phyloP scores from a whole-genome alignment of 2,888 invertebrate species.

The Perizoma affinitatum region DNA sequence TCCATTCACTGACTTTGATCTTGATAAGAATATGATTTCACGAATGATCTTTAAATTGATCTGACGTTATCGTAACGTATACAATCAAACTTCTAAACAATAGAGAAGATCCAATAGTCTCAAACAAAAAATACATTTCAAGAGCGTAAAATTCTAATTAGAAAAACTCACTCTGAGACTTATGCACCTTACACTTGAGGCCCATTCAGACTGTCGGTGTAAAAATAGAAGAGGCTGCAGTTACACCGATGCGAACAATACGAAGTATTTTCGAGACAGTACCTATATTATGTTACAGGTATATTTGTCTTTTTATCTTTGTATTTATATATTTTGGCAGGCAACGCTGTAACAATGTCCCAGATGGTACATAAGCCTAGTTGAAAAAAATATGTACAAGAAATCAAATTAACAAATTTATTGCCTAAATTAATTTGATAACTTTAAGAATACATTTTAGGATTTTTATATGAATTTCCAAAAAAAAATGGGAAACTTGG shows the following conservation, averaged over 20 bases:
- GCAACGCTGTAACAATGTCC: too few relatives aligned
- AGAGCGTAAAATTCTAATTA: constrained; percentile 59
- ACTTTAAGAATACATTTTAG: too few relatives aligned
- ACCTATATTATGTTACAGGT: too few relatives aligned
- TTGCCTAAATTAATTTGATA: too few relatives aligned
- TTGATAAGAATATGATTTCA: constrained; percentile 7
- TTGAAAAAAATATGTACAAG: too few relatives aligned
- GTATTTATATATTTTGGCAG: too few relatives aligned
- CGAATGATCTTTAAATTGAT: constrained; percentile 14
- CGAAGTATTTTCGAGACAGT: too few relatives aligned
- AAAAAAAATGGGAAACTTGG: too few relatives aligned
- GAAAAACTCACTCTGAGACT: constrained; percentile 58
- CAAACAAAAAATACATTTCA: constrained; percentile 42
- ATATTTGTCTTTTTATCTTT: too few relatives aligned
- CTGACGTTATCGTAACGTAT: constrained; percentile 28
- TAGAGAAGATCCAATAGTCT: constrained; percentile 31
- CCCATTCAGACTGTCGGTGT: constrained; percentile 64
- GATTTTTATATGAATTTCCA: too few relatives aligned
- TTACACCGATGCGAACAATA: constrained; percentile 52
- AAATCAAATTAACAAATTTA: too few relatives aligned
- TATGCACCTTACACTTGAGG: constrained; percentile 58
- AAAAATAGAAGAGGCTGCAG: constrained; percentile 63
- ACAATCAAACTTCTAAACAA: constrained; percentile 31
- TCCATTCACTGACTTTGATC: constrained; percentile 2
- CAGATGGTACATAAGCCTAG: too few relatives aligned